Conservation (phyloP, 2,113 vertebrate species). For the human region GRCh38 chr12:84034001-84034500, state of each 20-base stretch:
- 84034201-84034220: background rate
- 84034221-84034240: background rate
- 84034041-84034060: too few species aligned
- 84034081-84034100: background rate
- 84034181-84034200: background rate
- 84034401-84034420: background rate
- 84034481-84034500: constrained; percentile 34
- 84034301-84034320: constrained; percentile 21
- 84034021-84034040: too few species aligned
- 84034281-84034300: constrained; percentile 37
- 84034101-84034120: too few species aligned
- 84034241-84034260: constrained; percentile 36
- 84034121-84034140: too few species aligned
- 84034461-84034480: constrained; percentile 20
- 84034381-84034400: background rate
- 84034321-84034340: constrained; percentile 27
- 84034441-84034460: background rate
- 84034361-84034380: constrained; percentile 29
- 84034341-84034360: constrained; percentile 11
- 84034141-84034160: too few species aligned
- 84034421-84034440: background rate
- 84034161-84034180: too few species aligned
- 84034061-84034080: too few species aligned
- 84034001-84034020: too few species aligned
- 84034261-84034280: constrained; percentile 7